These are phyloP conservation scores for Dicrostonyx torquatus DNA, from an alignment of 2,797 vertebrate genomes.

Conservation along the genomic window DNA sequence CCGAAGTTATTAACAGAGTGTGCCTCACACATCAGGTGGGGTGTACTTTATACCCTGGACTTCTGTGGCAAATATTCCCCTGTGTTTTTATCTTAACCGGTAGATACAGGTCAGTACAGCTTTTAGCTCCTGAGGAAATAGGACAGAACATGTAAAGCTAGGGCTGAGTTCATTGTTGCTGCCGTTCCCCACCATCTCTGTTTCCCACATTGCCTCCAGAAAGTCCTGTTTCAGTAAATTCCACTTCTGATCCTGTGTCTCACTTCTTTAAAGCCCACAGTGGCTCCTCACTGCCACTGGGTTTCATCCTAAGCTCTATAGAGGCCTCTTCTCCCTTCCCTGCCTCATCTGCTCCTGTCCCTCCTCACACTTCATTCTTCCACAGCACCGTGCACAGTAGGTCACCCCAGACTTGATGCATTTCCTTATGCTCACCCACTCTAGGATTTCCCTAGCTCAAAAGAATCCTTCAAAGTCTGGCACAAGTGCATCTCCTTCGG, in stretches of 20 bases:
- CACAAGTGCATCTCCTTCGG: not conserved
- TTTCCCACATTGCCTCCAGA: not conserved
- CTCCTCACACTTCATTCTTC: not conserved
- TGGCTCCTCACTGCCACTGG: not conserved
- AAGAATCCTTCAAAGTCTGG: not conserved
- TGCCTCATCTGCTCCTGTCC: not conserved
- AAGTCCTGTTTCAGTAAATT: not conserved
- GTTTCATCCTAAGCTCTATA: not conserved
- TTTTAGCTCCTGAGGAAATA: not conserved
- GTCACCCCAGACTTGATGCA: not conserved
- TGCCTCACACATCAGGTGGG: constrained; percentile 59
- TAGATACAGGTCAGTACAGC: not conserved
- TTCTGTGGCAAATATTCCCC: not conserved
- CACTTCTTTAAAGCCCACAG: not conserved
- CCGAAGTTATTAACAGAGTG: not conserved
- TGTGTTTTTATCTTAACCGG: constrained; percentile 20
- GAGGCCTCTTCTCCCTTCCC: not conserved
- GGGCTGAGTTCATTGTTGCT: not conserved
- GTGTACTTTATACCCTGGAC: constrained; percentile 7
- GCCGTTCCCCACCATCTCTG: not conserved
- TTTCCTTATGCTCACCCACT: not conserved
- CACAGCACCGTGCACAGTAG: not conserved
- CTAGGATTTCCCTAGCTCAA: not conserved
- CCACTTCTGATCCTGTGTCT: not conserved
- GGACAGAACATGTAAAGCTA: constrained; percentile 44